Percentiles rank a stretch among this genome's conserved stretches.
These are phyloP conservation scores for Panulirus ornatus DNA, from an alignment of 1,140 invertebrate species.

Conservation along the genomic window DNA sequence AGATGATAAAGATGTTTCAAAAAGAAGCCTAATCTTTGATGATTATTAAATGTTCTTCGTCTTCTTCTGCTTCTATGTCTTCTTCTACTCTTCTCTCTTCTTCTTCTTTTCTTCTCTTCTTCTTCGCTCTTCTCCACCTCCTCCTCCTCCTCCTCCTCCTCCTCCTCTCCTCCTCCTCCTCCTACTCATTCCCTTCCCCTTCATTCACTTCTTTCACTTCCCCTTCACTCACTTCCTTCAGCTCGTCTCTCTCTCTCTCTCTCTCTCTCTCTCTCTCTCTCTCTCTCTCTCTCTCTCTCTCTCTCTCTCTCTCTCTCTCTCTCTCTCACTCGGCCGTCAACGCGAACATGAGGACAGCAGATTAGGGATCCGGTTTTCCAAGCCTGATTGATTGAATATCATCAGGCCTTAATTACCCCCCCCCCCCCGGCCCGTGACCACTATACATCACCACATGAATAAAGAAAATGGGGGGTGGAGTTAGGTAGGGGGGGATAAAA, in stretches of 20 bases:
- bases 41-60: no score
- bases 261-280: background rate
- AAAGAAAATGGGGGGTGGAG: no score
- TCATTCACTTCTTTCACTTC: background rate
- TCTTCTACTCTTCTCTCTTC: background rate
- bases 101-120: background rate
- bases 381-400: no score
- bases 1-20: no score
- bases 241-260: background rate
- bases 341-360: no score
- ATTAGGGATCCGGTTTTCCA: no score
- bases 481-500: no score
- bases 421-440: no score
- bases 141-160: constrained; percentile 13
- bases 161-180: background rate
- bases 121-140: background rate
- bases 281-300: background rate
- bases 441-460: no score
- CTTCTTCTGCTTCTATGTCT: background rate
- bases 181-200: background rate
- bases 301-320: background rate
- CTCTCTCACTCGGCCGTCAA: background rate
- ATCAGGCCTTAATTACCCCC: no score
- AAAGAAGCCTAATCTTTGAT: no score
- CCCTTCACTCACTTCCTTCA: background rate